Percentiles rank a stretch among this genome's conserved stretches.
Conservation (phyloP, 2,113 vertebrate species). For the Cervus canadensis region DNA sequence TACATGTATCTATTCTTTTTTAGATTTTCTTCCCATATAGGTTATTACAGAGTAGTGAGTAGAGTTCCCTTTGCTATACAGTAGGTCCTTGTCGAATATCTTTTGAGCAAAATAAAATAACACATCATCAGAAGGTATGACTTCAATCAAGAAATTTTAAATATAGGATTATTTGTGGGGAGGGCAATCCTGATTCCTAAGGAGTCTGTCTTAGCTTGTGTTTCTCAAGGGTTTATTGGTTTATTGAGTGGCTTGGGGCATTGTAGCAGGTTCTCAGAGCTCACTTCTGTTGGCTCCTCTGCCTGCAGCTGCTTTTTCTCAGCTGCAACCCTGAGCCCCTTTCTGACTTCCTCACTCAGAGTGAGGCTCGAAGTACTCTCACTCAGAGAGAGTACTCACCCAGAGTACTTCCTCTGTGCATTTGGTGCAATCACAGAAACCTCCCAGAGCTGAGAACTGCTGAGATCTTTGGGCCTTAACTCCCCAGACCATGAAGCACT, state of each 20-base stretch:
- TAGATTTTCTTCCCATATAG: background rate
- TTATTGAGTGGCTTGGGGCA: background rate
- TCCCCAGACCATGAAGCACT: background rate
- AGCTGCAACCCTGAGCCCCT: background rate
- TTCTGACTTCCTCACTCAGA: background rate
- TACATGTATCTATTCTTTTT: background rate
- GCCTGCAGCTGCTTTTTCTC: background rate
- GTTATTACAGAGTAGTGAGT: background rate
- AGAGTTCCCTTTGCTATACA: background rate
- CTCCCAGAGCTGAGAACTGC: background rate
- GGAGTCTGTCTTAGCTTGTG: background rate
- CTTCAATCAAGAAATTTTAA: background rate
- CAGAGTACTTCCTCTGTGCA: background rate
- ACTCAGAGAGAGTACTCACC: background rate
- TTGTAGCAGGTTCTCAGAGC: background rate
- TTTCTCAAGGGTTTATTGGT: background rate
- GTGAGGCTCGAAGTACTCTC: no score
- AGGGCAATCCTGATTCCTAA: background rate
- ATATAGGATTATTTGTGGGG: background rate
- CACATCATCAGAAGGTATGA: background rate
- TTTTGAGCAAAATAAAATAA: background rate
- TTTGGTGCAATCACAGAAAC: background rate
- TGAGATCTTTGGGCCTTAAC: background rate
- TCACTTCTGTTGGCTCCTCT: background rate
- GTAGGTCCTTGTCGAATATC: background rate